Percentiles rank a stretch among this genome's conserved stretches.
Evolutionary conservation across 2,113 vertebrate genomes (phyloP).

Genomic region (Apodemus sylvaticus): DNA sequence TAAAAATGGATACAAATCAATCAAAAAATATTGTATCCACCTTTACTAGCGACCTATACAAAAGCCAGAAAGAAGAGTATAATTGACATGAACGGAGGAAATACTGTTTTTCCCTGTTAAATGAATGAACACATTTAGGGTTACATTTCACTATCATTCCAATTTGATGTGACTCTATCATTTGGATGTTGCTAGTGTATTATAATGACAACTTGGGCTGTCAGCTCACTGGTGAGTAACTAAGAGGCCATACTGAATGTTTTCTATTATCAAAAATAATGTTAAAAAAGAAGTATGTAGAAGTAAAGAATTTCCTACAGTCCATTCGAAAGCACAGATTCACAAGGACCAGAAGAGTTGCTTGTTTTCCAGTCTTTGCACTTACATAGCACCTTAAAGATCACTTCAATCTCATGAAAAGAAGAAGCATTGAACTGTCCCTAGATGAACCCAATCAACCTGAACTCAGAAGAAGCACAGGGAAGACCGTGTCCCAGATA

Average conservation of each 20-base stretch:
- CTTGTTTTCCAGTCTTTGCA: conserved; percentile 45
- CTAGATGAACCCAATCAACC: background rate
- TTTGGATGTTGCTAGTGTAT: conserved; percentile 2
- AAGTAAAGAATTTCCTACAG: conserved; percentile 30
- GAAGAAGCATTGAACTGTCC: background rate
- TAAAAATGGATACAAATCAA: background rate
- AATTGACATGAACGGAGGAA: background rate
- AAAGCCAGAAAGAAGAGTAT: background rate
- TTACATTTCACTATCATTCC: conserved; percentile 36
- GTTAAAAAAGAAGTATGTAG: background rate
- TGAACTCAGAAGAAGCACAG: background rate
- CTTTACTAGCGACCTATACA: background rate
- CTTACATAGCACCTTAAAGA: conserved; percentile 40
- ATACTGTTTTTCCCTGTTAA: conserved; percentile 40
- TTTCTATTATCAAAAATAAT: conserved; percentile 28
- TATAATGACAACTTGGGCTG: background rate
- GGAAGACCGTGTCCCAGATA: background rate
- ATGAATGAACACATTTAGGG: conserved; percentile 34
- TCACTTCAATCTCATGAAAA: conserved; percentile 53
- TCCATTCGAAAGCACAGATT: background rate
- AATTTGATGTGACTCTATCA: background rate
- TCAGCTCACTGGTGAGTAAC: conserved; percentile 18
- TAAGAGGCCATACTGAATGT: background rate
- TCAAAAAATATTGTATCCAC: background rate
- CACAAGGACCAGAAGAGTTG: background rate